Evolutionary conservation across 1,140 invertebrate genomes (phyloP).

Genomic region (Aphis gossypii): DNA sequence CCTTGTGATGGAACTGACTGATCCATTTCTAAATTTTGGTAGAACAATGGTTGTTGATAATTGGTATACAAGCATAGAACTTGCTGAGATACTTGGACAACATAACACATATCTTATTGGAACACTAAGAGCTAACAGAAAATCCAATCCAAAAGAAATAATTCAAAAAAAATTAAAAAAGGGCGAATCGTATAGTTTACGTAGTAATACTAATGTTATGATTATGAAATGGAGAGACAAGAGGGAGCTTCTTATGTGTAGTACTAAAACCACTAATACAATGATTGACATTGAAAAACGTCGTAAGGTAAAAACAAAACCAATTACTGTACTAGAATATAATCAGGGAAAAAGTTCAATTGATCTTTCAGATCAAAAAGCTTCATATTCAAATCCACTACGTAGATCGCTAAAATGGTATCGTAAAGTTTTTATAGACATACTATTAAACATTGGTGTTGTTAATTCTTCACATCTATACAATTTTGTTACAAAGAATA

Average conservation of each 20-base stretch:
- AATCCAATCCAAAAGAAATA: constrained; percentile 60
- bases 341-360: constrained; percentile 46
- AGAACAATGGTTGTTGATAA: constrained; percentile 36
- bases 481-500: neutral
- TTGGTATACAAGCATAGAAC: constrained; percentile 60
- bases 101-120: constrained; percentile 60
- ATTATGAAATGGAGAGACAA: constrained; percentile 62
- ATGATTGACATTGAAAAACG: constrained; percentile 55
- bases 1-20: neutral
- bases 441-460: neutral
- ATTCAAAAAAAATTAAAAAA: constrained; percentile 59
- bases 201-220: constrained; percentile 57
- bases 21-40: constrained; percentile 20
- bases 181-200: constrained; percentile 28
- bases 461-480: neutral
- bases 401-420: constrained; percentile 25
- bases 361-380: constrained; percentile 40
- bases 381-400: constrained; percentile 23
- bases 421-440: neutral
- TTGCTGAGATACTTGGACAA: constrained; percentile 60
- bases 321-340: constrained; percentile 44
- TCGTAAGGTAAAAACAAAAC: constrained; percentile 36
- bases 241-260: constrained; percentile 61
- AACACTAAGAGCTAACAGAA: constrained; percentile 60
- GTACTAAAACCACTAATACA: constrained; percentile 60